These are phyloP conservation scores for Aspidiotus destructor DNA, from an alignment of 2,888 invertebrate species.

Conservation along the genomic window DNA sequence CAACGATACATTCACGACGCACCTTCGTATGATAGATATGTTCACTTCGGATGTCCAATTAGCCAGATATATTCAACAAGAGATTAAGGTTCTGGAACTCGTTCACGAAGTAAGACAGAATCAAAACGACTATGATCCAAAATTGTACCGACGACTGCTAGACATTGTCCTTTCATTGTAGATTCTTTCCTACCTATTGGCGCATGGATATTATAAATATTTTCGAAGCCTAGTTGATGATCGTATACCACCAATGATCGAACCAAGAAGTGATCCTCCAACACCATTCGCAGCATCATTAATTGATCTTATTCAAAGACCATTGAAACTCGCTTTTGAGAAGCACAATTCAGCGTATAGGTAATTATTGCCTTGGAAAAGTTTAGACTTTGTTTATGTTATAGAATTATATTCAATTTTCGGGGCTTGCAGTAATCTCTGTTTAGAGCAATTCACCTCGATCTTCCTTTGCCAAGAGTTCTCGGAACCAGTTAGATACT, in stretches of 20 bases:
- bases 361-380: neutral
- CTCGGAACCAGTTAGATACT: constrained; percentile 55
- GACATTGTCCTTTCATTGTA: constrained; percentile 38
- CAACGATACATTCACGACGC: constrained; percentile 54
- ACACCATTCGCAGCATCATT: constrained; percentile 63
- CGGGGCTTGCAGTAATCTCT: constrained; percentile 38
- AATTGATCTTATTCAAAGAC: constrained; percentile 64
- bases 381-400: too few species aligned
- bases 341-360: constrained; percentile 6
- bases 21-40: constrained; percentile 67
- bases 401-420: neutral
- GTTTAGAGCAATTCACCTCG: constrained; percentile 7
- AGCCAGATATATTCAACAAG: constrained; percentile 5
- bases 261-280: constrained; percentile 57
- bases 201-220: constrained; percentile 60
- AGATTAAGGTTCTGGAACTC: constrained; percentile 17
- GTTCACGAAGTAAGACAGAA: constrained; percentile 14
- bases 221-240: constrained; percentile 60
- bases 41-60: constrained; percentile 50
- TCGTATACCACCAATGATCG: constrained; percentile 58
- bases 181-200: constrained; percentile 36
- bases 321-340: constrained; percentile 45
- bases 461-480: constrained; percentile 25
- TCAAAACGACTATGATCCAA: neutral
- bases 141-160: too few species aligned